Evolutionary conservation across 2,888 invertebrate species (phyloP).

Genomic region (Andrena trimmerana): DNA sequence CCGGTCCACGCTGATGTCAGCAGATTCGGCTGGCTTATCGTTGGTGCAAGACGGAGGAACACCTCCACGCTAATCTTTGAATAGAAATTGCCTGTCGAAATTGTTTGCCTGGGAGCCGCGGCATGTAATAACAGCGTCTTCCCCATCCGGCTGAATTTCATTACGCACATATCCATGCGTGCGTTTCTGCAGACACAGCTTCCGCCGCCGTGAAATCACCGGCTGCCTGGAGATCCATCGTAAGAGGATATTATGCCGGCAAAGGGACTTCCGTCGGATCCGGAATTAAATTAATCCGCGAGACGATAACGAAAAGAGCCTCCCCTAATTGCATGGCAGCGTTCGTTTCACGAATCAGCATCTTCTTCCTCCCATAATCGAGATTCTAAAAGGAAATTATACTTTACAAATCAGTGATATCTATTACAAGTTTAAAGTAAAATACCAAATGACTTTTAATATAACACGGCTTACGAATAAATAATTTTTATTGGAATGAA

Average conservation of each 20-base stretch:
- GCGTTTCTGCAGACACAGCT: constrained; percentile 51
- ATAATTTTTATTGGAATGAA: no score
- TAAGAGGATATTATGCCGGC: constrained; percentile 11
- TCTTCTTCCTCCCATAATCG: not conserved
- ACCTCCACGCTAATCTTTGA: constrained; percentile 42
- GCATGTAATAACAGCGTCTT: constrained; percentile 53
- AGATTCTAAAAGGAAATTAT: not conserved
- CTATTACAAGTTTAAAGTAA: no score
- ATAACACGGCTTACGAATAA: no score
- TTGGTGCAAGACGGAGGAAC: constrained; percentile 21
- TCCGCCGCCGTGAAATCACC: constrained; percentile 24
- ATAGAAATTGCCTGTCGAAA: constrained; percentile 60
- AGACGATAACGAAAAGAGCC: not conserved
- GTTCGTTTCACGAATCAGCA: not conserved
- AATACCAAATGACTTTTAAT: no score
- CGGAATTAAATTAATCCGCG: constrained; percentile 37
- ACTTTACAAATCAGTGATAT: no score
- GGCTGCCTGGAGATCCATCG: constrained; percentile 18
- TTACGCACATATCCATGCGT: constrained; percentile 53
- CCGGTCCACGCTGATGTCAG: constrained; percentile 28
- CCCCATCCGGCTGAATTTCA: constrained; percentile 53
- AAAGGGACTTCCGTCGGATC: not conserved
- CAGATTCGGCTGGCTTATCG: constrained; percentile 21
- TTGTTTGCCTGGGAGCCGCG: constrained; percentile 44
- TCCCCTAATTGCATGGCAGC: not conserved